Evolutionary conservation across 1,140 invertebrate species (phyloP), one percentile per base, ranked within the genome.

Genomic region (Leptinotarsa undecemlineata): DNA sequence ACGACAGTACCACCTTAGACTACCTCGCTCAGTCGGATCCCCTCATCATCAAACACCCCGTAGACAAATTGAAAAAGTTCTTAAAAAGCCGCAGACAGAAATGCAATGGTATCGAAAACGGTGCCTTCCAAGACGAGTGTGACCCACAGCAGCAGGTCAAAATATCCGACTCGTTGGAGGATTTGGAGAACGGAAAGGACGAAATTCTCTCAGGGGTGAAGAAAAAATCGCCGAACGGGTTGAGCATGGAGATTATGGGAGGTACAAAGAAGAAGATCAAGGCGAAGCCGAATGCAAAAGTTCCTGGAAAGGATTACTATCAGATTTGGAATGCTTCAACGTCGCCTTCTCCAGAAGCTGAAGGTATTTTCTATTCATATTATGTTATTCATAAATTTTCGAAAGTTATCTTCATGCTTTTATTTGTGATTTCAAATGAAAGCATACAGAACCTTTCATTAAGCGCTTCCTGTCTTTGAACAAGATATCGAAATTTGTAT

Each of bases 261-360:
- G 84, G 84, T 17, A 83, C 82, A 1, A 85, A 85, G 72, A 85
- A 85, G 67, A 85, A 85, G 75, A 79, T 85, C 14, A 78, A 82
- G 4, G 75, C 82, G 1, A 82, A 83, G 71, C 47, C 66, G 17
- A 78, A 73, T 47, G 13, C 71, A 17, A 87, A 88, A 74, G 88
- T 86, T 23, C 88, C 88, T 1, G 87, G 86, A 72, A 89, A 88
- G 42, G 88, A 89, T 77, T 90, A 89, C 83, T 89, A 88, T 81
- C 89, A 89, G 81, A 88, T 90, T 79, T 89, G 88, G 89, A 88
- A 87, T 63, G 86, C 88, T 71, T 87, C 88, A 77, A 88, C 87
- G 82, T 87, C 87, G 73, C 88, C 88, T 78, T 77, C 74, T 62
- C 73, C 80, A 4, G 86, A 86, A 47, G 86, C 88, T 77, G 86